These are phyloP conservation scores for Hyaena hyaena DNA, from an alignment of 2,113 vertebrate species.

Conservation along the genomic window DNA sequence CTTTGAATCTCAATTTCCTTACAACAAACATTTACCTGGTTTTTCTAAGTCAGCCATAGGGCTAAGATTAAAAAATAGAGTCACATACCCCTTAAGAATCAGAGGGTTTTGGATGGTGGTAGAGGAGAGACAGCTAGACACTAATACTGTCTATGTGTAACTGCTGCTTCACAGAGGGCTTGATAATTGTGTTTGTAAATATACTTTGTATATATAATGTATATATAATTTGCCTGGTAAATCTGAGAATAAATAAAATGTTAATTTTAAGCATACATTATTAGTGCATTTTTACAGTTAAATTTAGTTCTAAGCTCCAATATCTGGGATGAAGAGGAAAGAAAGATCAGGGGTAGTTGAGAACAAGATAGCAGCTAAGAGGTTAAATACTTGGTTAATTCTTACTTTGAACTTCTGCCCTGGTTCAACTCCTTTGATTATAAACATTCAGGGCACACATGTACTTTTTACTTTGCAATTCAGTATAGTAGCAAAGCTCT, in stretches of 20 bases:
- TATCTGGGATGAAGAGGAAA: neutral
- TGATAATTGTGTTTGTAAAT: neutral
- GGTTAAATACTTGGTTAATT: neutral
- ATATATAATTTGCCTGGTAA: neutral
- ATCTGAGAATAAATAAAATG: neutral
- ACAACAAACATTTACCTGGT: neutral
- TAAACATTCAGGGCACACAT: neutral
- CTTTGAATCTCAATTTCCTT: neutral
- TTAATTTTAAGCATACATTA: neutral
- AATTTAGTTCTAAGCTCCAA: neutral
- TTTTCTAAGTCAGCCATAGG: neutral
- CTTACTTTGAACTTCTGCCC: neutral
- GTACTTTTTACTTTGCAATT: neutral
- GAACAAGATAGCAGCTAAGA: neutral
- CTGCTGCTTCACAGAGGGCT: neutral
- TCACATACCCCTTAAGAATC: neutral
- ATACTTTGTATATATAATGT: neutral
- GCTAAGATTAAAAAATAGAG: neutral
- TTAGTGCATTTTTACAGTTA: neutral
- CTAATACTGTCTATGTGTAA: neutral
- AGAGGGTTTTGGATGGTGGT: neutral
- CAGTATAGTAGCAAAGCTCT: neutral
- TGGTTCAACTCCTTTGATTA: constrained; percentile 16
- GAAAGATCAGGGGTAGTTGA: neutral
- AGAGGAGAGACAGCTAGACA: neutral